A percentile compares a stretch with the other conserved stretches of the same genome.
These are phyloP conservation scores for Rhynchomys soricoides DNA, from an alignment of 2,113 vertebrate genomes.

Conservation along the genomic window DNA sequence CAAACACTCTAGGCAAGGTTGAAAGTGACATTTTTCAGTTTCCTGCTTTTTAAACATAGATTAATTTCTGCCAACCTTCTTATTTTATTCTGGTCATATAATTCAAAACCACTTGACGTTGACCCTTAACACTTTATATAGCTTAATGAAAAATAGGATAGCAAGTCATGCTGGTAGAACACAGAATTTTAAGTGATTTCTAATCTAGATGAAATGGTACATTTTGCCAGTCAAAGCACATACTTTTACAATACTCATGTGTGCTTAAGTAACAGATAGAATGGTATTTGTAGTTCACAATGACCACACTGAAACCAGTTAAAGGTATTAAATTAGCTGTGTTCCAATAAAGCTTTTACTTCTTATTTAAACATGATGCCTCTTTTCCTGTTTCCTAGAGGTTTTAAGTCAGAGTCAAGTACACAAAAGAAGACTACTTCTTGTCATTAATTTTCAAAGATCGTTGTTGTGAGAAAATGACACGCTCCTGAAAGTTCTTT, in stretches of 20 bases:
- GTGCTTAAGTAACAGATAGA: not conserved
- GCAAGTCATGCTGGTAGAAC: not conserved
- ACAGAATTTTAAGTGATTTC: constrained; percentile 34
- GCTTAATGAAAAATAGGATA: constrained; percentile 33
- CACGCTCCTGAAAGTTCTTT: not conserved
- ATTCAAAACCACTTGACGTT: not conserved
- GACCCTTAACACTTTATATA: not conserved
- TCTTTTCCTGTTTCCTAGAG: not conserved
- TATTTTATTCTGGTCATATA: constrained; percentile 23
- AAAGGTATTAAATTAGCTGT: not conserved
- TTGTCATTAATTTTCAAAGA: not conserved
- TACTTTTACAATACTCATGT: not conserved
- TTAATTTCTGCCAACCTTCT: constrained; percentile 12
- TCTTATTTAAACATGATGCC: not conserved
- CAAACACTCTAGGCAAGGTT: not conserved
- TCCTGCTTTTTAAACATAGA: not conserved
- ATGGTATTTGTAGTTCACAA: not conserved
- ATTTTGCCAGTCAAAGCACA: not conserved
- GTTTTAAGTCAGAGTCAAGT: not conserved
- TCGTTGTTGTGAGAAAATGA: not conserved
- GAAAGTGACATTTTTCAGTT: not conserved
- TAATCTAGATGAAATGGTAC: not conserved
- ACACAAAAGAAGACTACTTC: not conserved
- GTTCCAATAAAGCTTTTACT: not conserved
- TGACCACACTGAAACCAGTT: not conserved